phyloP scores from a whole-genome alignment of 2,797 vertebrate genomes.

The Microctenopoma lineatum region DNA sequence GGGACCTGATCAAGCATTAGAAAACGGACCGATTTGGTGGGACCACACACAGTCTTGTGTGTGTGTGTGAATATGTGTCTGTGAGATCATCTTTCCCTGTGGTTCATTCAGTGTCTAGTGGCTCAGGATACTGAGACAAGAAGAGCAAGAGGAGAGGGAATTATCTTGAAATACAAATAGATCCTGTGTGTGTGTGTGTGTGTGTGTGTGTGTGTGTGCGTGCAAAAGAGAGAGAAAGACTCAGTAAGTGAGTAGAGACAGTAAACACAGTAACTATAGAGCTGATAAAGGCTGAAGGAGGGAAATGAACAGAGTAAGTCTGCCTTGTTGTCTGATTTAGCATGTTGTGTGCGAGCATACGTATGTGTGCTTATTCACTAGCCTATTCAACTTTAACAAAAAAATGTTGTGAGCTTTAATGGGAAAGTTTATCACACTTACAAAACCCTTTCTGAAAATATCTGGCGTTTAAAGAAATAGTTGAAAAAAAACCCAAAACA shows the following conservation, averaged over 20 bases:
- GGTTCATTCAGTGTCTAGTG: constrained; percentile 73
- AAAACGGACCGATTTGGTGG: constrained; percentile 63
- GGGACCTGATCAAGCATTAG: constrained; percentile 71
- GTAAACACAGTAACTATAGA: constrained; percentile 75
- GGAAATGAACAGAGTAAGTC: constrained; percentile 44
- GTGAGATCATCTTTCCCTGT: constrained; percentile 77
- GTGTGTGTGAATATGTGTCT: constrained; percentile 48
- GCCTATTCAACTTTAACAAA: background rate
- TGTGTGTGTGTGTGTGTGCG: constrained; percentile 13
- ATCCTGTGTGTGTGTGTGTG: constrained; percentile 36
- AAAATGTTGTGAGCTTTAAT: background rate
- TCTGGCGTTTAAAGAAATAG: background rate
- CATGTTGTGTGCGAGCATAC: constrained; percentile 8
- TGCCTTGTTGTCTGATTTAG: constrained; percentile 30
- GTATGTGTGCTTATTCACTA: background rate
- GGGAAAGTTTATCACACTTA: background rate
- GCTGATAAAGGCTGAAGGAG: constrained; percentile 39
- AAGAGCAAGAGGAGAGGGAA: constrained; percentile 69
- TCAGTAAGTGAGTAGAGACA: constrained; percentile 57
- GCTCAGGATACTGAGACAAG: constrained; percentile 76
- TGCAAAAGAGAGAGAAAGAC: constrained; percentile 43
- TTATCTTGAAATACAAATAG: constrained; percentile 78
- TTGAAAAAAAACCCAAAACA: too few relatives aligned
- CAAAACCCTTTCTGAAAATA: background rate
- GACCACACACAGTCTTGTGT: constrained; percentile 71